These are phyloP conservation scores for Cryptocheilus praepositus DNA, from an alignment of 2,888 invertebrate genomes.

Conservation along the genomic window DNA sequence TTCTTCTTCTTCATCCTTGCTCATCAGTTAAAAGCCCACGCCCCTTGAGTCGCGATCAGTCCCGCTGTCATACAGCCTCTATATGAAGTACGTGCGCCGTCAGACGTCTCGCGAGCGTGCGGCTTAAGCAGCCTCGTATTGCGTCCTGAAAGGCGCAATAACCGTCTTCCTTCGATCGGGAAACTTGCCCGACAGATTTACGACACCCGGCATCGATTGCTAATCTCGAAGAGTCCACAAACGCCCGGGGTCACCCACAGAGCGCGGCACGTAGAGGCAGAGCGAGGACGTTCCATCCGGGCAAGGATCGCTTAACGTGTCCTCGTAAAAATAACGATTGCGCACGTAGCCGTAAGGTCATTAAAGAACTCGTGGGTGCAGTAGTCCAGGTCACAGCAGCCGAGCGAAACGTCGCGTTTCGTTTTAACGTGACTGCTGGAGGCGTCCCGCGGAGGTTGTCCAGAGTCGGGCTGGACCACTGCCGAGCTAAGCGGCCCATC, in stretches of 20 bases:
- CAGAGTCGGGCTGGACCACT: slow-evolving; percentile 39
- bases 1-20: too few species aligned
- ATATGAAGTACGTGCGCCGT: background rate
- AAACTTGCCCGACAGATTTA: background rate
- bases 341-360: slow-evolving; percentile 59
- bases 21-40: background rate
- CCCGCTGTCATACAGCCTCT: too few species aligned
- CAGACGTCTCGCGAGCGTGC: background rate
- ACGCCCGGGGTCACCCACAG: background rate
- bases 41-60: too few species aligned
- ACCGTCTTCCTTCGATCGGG: background rate
- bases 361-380: slow-evolving; percentile 64
- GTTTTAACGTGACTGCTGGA: slow-evolving; percentile 57
- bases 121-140: background rate
- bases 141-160: background rate
- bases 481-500: slow-evolving; percentile 44
- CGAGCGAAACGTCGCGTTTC: slow-evolving; percentile 51
- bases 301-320: slow-evolving; percentile 32
- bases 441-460: slow-evolving; percentile 48
- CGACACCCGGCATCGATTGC: background rate
- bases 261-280: background rate
- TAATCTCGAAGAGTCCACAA: slow-evolving; percentile 5
- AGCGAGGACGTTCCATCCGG: slow-evolving; percentile 3
- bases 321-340: slow-evolving; percentile 64
- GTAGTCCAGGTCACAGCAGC: slow-evolving; percentile 39